Evolutionary conservation across 2,888 invertebrate genomes (phyloP).

Genomic region (Pristionchus entomophagus): DNA sequence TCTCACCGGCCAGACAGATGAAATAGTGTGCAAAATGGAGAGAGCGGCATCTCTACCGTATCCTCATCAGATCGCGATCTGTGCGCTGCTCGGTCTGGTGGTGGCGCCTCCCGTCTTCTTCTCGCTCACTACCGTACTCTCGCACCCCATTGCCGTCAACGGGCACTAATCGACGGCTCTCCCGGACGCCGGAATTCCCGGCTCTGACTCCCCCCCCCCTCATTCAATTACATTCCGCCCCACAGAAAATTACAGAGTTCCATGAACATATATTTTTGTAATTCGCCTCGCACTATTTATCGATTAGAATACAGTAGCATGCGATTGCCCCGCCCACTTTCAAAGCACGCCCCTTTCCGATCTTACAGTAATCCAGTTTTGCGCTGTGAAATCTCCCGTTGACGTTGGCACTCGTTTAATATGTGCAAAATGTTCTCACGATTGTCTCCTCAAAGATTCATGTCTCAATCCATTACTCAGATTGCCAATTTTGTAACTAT

Average conservation of each 20-base stretch:
- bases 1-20: too few relatives aligned
- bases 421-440: constrained; percentile 1
- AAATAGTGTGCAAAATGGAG: too few relatives aligned
- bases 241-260: background rate
- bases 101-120: constrained; percentile 67
- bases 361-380: background rate
- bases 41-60: too few relatives aligned
- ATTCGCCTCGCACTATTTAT: background rate
- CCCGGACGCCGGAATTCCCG: background rate
- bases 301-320: too few relatives aligned
- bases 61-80: background rate
- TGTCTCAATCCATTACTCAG: background rate
- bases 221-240: background rate
- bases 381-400: background rate
- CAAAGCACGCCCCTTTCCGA: background rate
- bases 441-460: background rate
- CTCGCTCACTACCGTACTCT: constrained; percentile 65
- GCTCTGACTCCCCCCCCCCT: background rate
- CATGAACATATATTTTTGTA: background rate
- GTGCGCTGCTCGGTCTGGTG: constrained; percentile 53
- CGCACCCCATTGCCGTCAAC: constrained; percentile 60
- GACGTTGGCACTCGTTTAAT: background rate
- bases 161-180: constrained; percentile 29
- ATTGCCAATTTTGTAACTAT: background rate
- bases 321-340: background rate